A percentile compares a stretch with the other conserved stretches of the same genome.
These are phyloP conservation scores for Chionodraco myersi DNA, from an alignment of 2,113 vertebrate species.

Conservation along the genomic window DNA sequence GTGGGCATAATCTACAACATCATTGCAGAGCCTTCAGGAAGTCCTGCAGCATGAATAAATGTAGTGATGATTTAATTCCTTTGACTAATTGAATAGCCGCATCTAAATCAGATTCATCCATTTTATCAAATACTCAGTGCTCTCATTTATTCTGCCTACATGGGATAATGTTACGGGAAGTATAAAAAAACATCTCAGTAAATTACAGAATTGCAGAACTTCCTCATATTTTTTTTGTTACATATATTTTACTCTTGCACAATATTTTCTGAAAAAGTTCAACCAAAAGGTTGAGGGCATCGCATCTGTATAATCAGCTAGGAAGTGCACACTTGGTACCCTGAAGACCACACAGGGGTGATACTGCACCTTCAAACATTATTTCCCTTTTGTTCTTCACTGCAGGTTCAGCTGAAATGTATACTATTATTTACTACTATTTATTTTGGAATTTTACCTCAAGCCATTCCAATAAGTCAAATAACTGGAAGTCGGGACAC, in stretches of 20 bases:
- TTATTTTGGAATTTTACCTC: not conserved
- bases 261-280: not conserved
- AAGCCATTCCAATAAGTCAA: not conserved
- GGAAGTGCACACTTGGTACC: not conserved
- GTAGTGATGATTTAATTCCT: slow-evolving; percentile 3
- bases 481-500: too few species aligned
- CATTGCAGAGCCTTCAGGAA: not conserved
- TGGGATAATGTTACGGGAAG: slow-evolving; percentile 7
- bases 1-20: not conserved
- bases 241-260: not conserved
- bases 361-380: not conserved
- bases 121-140: slow-evolving; percentile 25
- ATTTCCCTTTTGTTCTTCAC: not conserved
- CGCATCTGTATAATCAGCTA: not conserved
- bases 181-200: not conserved
- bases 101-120: slow-evolving; percentile 8
- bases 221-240: not conserved
- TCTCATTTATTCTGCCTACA: slow-evolving; percentile 2
- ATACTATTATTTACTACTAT: not conserved
- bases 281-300: not conserved
- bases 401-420: not conserved
- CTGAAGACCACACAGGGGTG: not conserved
- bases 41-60: not conserved
- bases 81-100: not conserved
- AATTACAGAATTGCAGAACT: too few species aligned